Conservation (phyloP, 2,113 vertebrate species). For the Rhinogobius similis region DNA sequence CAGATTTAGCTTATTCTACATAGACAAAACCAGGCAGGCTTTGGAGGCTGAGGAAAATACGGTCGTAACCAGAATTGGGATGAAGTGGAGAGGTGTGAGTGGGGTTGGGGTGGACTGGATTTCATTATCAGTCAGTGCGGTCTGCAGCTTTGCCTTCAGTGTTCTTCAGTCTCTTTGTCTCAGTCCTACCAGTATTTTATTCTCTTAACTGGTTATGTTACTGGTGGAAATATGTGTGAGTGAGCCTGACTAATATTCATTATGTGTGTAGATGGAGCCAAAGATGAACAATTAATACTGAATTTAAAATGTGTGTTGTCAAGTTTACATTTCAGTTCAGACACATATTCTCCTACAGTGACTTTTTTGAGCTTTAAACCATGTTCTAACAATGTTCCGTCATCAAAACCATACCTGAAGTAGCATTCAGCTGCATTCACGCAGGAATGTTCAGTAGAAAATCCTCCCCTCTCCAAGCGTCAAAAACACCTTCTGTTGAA, state of each 20-base stretch:
- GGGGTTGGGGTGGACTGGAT: constrained; percentile 37
- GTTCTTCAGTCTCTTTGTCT: constrained; percentile 47
- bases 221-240: neutral
- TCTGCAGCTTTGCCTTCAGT: constrained; percentile 60
- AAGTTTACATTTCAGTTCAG: too few species aligned
- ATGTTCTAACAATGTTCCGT: too few species aligned
- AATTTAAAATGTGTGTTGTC: too few species aligned
- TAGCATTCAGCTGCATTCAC: too few species aligned
- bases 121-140: constrained; percentile 65
- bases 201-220: constrained; percentile 15
- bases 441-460: too few species aligned
- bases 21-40: constrained; percentile 19
- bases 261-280: neutral
- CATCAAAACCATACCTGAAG: too few species aligned
- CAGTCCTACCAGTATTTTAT: neutral
- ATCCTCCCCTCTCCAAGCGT: too few species aligned
- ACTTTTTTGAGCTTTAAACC: too few species aligned
- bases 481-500: too few species aligned
- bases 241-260: neutral
- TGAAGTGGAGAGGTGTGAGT: constrained; percentile 18
- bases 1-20: neutral
- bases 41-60: constrained; percentile 18
- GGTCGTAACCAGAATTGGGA: constrained; percentile 9
- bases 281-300: too few species aligned
- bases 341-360: too few species aligned